Percentiles rank a stretch among this genome's conserved stretches.
Evolutionary conservation across 2,888 invertebrate species (phyloP).

Genomic region (Chymomyza caudatula): DNA sequence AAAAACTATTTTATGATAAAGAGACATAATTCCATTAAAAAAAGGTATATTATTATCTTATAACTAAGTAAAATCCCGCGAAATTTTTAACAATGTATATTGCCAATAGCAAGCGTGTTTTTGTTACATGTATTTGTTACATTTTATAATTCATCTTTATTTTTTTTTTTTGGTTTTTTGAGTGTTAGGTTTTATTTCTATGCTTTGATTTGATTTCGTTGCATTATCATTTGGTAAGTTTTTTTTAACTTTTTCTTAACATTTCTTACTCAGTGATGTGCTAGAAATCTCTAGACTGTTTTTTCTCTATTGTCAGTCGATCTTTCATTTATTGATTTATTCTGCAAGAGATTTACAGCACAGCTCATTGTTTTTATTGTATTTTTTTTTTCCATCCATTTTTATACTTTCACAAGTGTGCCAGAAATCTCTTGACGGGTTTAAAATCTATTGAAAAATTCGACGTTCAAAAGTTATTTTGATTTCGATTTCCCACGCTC

Average conservation of each 20-base stretch:
- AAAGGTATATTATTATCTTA: slow-evolving; percentile 2
- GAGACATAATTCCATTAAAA: slow-evolving; percentile 13
- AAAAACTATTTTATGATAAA: too few relatives aligned
- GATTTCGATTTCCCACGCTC: too few relatives aligned
- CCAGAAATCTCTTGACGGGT: too few relatives aligned
- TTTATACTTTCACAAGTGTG: too few relatives aligned
- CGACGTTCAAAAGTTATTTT: too few relatives aligned
- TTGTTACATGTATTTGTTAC: slow-evolving; percentile 41
- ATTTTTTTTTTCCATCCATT: too few relatives aligned
- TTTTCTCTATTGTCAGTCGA: too few relatives aligned
- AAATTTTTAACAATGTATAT: slow-evolving; percentile 63
- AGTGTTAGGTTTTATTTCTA: neutral
- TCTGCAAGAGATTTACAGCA: too few relatives aligned
- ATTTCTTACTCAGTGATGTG: neutral
- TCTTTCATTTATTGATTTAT: too few relatives aligned
- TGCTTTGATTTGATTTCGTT: neutral
- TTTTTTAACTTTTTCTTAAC: neutral
- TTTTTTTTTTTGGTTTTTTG: neutral
- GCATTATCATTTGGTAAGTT: neutral
- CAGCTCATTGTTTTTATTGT: too few relatives aligned
- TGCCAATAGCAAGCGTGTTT: slow-evolving; percentile 67
- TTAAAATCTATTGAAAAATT: too few relatives aligned
- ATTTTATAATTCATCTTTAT: slow-evolving; percentile 7
- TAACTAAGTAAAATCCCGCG: slow-evolving; percentile 24
- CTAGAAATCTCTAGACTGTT: too few relatives aligned